These are phyloP conservation scores for Callosobruchus maculatus DNA, from an alignment of 2,888 invertebrate species.

Conservation along the genomic window DNA sequence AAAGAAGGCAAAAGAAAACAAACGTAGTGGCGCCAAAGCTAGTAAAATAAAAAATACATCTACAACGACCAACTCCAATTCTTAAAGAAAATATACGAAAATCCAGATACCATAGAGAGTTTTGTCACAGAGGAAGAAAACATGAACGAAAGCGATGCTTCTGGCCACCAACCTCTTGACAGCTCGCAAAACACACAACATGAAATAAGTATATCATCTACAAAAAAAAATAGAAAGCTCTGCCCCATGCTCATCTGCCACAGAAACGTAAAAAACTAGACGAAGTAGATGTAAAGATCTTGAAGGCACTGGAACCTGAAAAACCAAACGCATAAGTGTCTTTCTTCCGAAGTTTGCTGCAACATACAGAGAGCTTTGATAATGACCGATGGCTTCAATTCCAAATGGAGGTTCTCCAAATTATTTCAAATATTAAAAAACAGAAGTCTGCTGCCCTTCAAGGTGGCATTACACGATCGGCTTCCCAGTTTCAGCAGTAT, in stretches of 20 bases:
- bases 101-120: conserved; percentile 1
- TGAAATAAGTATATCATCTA: conserved; percentile 1
- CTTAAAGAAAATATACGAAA: conserved; percentile 2
- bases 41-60: conserved; percentile 1
- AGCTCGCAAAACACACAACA: not conserved
- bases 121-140: conserved; percentile 1
- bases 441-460: conserved; percentile 1
- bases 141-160: not conserved
- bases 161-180: conserved; percentile 1
- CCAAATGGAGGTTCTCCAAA: conserved; percentile 3
- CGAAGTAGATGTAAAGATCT: conserved; percentile 2
- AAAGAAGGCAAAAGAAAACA: conserved; percentile 3
- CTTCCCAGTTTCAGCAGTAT: conserved; percentile 1
- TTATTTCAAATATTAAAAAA: conserved; percentile 1
- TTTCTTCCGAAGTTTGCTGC: conserved; percentile 1
- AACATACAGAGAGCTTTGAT: conserved; percentile 1
- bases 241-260: not conserved
- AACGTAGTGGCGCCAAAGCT: conserved; percentile 2
- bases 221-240: conserved; percentile 1
- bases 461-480: not conserved
- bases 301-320: conserved; percentile 3
- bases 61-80: conserved; percentile 1
- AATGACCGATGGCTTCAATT: conserved; percentile 1
- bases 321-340: conserved; percentile 1
- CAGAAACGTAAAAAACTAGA: conserved; percentile 1